phyloP scores from a whole-genome alignment of 2,797 vertebrate genomes.

The Huso huso region DNA sequence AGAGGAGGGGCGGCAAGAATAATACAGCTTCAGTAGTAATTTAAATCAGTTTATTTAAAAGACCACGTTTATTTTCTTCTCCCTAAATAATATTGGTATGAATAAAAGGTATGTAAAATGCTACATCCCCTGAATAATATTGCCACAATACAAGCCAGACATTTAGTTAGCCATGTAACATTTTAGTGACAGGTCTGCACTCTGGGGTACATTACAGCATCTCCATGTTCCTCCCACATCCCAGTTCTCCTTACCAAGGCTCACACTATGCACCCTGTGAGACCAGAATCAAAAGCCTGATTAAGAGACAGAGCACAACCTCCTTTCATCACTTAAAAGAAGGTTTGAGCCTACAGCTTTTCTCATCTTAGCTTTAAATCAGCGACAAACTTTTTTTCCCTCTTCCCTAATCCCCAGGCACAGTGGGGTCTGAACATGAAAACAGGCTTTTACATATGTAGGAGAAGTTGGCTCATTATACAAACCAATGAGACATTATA shows the following conservation, averaged over 20 bases:
- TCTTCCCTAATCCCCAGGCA: not conserved
- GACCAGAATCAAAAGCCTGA: not conserved
- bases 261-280: not conserved
- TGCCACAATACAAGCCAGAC: not conserved
- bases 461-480: not conserved
- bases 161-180: not conserved
- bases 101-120: too few species aligned
- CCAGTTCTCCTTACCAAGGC: not conserved
- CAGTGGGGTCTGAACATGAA: not conserved
- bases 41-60: too few species aligned
- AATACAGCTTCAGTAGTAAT: too few species aligned
- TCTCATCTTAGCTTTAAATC: constrained; percentile 1
- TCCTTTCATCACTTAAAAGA: constrained; percentile 1
- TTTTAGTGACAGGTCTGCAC: not conserved
- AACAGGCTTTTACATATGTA: not conserved
- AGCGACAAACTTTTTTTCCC: not conserved
- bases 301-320: not conserved
- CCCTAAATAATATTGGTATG: too few species aligned
- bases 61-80: too few species aligned
- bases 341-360: not conserved
- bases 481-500: constrained; percentile 17
- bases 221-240: constrained; percentile 7
- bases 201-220: not conserved
- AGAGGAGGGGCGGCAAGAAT: too few species aligned
- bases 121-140: too few species aligned